Evolutionary conservation across 2,113 vertebrate species (phyloP), one percentile per base, ranked within the genome.

Genomic region (Scopus umbretta): DNA sequence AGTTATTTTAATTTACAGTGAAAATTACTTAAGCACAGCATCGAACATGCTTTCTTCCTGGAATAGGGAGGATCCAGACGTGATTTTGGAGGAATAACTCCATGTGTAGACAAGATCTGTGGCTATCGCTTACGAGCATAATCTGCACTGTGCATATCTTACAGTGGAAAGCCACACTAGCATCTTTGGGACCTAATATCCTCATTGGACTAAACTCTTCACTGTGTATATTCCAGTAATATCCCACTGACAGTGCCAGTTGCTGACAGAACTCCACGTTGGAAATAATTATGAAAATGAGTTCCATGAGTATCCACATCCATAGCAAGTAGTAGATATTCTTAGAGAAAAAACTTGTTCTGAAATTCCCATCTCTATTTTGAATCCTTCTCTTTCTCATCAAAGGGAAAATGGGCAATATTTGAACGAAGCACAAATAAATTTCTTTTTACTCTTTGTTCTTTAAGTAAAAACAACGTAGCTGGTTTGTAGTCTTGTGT

Each of bases 71-170:
- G 71, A 86, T 86, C 53, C 79, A 93, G 72, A 59, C 81, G 74
- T 71, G 42, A 88, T 86, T 96, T 59, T 93, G n/a, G 23, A 93
- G 58, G 55, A 86, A 83, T 80, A 93, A 47, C 16, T 62, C 61
- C 65, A 93, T 67, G 26, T 89, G 91, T 73, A 94, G 83, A 92
- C 89, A 94, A 92, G 90, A 90, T 90, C 50, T 38, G 29, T 78
- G 94, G 87, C 93, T 96, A 86, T 94, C 80, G 68, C 93, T 97
- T 36, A 83, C 49, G 40, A 53, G 16, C 45, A 56, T 81, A 74
- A 73, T 65, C 80, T 88, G 50, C 65, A 43, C 50, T 62, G 79
- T 73, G 59, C 27, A 2, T 90, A 93, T 88, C 81, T 90, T 75
- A 20, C 78, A 88, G 52, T 72, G n/a, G 67, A 93, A 96, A 95